phyloP scores from a whole-genome alignment of 2,888 invertebrate species.

The Amiota mariae region DNA sequence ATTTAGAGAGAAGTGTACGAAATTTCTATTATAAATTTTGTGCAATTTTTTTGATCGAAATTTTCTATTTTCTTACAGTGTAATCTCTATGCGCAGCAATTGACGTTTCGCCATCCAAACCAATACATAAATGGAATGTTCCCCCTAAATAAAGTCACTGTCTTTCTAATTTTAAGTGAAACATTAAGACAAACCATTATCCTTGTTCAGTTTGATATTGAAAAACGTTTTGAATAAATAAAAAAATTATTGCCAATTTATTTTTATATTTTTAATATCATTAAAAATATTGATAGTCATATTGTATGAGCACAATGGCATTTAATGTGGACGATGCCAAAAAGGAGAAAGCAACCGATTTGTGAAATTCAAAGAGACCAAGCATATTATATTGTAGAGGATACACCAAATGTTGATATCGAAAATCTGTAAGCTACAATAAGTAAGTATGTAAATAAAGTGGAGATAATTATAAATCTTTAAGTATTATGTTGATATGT shows the following conservation, averaged over 20 bases:
- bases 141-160: slow-evolving; percentile 6
- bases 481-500: neutral
- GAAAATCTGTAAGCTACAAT: neutral
- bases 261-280: neutral
- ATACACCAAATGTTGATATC: neutral
- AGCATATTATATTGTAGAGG: neutral
- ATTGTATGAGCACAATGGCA: slow-evolving; percentile 16
- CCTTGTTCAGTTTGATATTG: neutral
- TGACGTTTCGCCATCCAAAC: neutral
- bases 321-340: slow-evolving; percentile 14
- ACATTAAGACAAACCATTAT: slow-evolving; percentile 1
- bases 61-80: neutral
- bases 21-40: neutral
- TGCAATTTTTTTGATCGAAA: too few species aligned
- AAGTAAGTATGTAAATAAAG: neutral
- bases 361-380: neutral
- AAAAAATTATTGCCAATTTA: neutral
- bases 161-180: neutral
- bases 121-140: neutral
- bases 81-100: neutral
- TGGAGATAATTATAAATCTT: neutral
- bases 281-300: slow-evolving; percentile 1
- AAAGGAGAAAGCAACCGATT: slow-evolving; percentile 10
- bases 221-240: neutral
- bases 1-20: slow-evolving; percentile 15